Evolutionary conservation across 2,888 invertebrate genomes (phyloP), one percentile per base, ranked within the genome.

Genomic region (Eupithecia dodoneata): DNA sequence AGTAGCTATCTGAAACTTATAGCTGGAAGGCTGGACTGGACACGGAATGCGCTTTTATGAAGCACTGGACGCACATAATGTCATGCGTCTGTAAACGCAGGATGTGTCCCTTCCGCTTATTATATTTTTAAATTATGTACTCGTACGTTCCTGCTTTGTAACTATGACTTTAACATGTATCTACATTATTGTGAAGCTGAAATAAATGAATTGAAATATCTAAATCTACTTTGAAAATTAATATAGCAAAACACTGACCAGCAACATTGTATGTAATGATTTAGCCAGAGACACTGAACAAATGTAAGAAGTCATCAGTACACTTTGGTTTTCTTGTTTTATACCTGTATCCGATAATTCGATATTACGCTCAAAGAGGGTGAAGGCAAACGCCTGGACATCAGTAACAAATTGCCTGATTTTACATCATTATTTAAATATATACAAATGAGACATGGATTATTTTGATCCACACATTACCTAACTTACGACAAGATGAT

Each of bases 351-450:
- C 63, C 72, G 55, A 75, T 76, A 74, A 77, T 75, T 70, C 47
- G 63, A 74, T 72, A 71, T 74, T 73, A 73, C 70, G 63, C 63
- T 45, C 45, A 66, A 79, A 77, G 52, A 78, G 79, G 81, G 81
- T 80, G 75, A 81, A 81, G 81, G 81, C 41, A 81, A 81, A 76
- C 81, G 30, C 52, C 77, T 79, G 73, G 71, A 72, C 76, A 78
- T 77, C 77, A 45, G 69, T 73, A 73, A 81, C 75, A 81, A 77
- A 79, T 81, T 74, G 72, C 74, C 72, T 76, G 76, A 65, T 73
- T 76, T 74, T 63, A 75, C 41, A 65, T 69, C 65, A 73, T 45
- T 71, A 52, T 74, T 74, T 75, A 55, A 74, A 76, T 74, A 15
- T 47, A 65, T 41, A 63, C 73, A 74, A 74, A 76, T 75, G 65